A percentile compares a stretch with the other conserved stretches of the same genome.
These are phyloP conservation scores for Trichonephila inaurata DNA, from an alignment of 1,140 invertebrate genomes.

Conservation along the genomic window DNA sequence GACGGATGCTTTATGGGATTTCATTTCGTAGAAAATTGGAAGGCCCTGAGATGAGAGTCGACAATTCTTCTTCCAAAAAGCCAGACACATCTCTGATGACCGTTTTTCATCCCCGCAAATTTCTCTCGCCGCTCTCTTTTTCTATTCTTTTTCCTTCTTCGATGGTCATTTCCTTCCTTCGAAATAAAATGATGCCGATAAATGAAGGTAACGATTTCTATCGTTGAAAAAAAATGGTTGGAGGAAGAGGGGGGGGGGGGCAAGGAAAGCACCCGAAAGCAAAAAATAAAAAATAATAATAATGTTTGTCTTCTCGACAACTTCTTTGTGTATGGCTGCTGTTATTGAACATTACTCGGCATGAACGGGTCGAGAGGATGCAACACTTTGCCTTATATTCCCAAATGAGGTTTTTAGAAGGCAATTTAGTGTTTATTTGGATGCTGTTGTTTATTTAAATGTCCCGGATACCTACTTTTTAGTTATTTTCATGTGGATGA, in stretches of 20 bases:
- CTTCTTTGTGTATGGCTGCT: conserved; percentile 1
- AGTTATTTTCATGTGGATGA: no score
- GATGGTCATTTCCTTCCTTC: conserved; percentile 65
- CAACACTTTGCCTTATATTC: not conserved
- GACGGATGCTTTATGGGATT: conserved; percentile 73
- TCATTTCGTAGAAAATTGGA: conserved; percentile 75
- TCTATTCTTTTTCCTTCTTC: not conserved
- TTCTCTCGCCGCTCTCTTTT: conserved; percentile 37
- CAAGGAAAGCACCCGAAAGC: not conserved
- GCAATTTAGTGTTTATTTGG: no score
- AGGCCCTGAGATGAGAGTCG: conserved; percentile 49
- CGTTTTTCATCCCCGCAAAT: conserved; percentile 63
- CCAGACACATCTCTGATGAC: conserved; percentile 68
- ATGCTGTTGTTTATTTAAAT: no score
- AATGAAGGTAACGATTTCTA: conserved; percentile 66
- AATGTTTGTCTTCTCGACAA: conserved; percentile 34
- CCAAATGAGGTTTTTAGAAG: not conserved
- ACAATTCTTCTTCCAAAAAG: conserved; percentile 69
- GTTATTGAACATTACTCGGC: conserved; percentile 27
- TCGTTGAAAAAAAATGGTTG: conserved; percentile 2
- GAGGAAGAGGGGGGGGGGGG: not conserved
- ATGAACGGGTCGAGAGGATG: not conserved
- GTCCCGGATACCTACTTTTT: no score
- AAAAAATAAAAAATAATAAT: not conserved
- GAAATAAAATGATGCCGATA: conserved; percentile 73